Percentiles rank a stretch among this genome's conserved stretches.
Conservation (phyloP, 2,888 invertebrate genomes). For the Acanthopleura granulata region DNA sequence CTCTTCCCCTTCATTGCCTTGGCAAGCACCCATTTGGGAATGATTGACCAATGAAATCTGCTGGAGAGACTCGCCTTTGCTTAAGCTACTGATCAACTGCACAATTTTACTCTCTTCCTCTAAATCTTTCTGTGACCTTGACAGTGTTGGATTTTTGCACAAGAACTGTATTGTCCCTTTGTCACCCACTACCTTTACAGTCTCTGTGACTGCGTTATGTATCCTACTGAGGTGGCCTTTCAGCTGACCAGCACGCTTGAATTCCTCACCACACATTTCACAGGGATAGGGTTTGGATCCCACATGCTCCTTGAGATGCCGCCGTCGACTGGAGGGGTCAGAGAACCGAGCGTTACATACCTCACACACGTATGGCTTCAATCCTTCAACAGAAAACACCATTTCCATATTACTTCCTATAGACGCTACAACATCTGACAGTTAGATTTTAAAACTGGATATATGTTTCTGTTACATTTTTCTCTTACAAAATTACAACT, state of each 20-base stretch:
- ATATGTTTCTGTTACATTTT: no score
- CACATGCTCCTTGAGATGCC: constrained; percentile 62
- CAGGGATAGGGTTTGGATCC: constrained; percentile 58
- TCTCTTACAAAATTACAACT: no score
- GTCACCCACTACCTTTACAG: neutral
- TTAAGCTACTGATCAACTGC: constrained; percentile 44
- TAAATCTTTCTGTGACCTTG: constrained; percentile 21
- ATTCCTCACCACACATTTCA: constrained; percentile 57
- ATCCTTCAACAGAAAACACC: constrained; percentile 43
- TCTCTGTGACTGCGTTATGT: constrained; percentile 37
- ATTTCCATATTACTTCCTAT: no score
- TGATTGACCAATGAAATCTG: neutral
- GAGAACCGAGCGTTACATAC: constrained; percentile 60
- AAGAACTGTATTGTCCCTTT: neutral
- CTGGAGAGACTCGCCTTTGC: neutral
- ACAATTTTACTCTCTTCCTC: constrained; percentile 47
- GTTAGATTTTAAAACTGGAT: no score
- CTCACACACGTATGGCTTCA: constrained; percentile 61
- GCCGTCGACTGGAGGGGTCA: constrained; percentile 62
- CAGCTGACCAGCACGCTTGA: constrained; percentile 58
- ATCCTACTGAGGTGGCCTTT: constrained; percentile 49
- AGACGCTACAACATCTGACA: no score
- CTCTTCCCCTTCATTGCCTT: neutral
- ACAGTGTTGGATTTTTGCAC: neutral
- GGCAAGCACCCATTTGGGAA: neutral